phyloP scores from a whole-genome alignment of 2,888 invertebrate species.

The Habroteleia sp. region DNA sequence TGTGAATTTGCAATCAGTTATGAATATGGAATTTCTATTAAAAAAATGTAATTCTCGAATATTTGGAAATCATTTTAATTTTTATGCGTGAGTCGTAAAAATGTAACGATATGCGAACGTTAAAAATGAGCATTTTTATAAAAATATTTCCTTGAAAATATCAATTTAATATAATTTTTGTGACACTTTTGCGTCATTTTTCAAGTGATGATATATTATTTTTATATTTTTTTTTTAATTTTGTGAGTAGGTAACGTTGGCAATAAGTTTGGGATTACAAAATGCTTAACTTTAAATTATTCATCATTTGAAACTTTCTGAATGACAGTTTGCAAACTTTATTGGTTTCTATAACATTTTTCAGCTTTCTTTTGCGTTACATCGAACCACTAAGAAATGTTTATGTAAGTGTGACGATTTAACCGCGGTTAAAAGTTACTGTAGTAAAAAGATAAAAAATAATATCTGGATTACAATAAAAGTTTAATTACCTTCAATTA shows the following conservation, averaged over 20 bases:
- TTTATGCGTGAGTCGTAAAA: too few relatives aligned
- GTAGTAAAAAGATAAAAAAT: too few relatives aligned
- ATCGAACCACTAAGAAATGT: conserved; percentile 30
- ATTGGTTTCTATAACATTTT: conserved; percentile 34
- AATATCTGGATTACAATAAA: too few relatives aligned
- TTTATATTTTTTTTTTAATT: too few relatives aligned
- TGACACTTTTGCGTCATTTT: too few relatives aligned
- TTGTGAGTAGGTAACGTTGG: conserved; percentile 1
- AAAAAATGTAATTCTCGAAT: neutral
- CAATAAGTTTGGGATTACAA: conserved; percentile 3
- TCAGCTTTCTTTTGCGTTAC: conserved; percentile 24
- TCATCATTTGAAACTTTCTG: conserved; percentile 16
- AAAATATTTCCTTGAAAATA: too few relatives aligned
- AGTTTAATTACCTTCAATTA: too few relatives aligned
- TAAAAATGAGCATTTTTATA: too few relatives aligned
- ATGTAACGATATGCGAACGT: too few relatives aligned
- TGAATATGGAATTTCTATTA: conserved; percentile 2
- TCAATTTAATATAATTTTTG: too few relatives aligned
- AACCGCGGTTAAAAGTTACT: conserved; percentile 13
- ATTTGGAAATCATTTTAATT: too few relatives aligned
- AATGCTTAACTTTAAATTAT: conserved; percentile 28
- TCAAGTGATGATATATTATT: too few relatives aligned
- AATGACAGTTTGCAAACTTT: conserved; percentile 41
- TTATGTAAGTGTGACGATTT: conserved; percentile 42
- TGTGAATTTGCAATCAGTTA: conserved; percentile 9